Percentiles rank a stretch among this genome's conserved stretches.
phyloP scores from a whole-genome alignment of 2,113 vertebrate species.

The human region DNA sequence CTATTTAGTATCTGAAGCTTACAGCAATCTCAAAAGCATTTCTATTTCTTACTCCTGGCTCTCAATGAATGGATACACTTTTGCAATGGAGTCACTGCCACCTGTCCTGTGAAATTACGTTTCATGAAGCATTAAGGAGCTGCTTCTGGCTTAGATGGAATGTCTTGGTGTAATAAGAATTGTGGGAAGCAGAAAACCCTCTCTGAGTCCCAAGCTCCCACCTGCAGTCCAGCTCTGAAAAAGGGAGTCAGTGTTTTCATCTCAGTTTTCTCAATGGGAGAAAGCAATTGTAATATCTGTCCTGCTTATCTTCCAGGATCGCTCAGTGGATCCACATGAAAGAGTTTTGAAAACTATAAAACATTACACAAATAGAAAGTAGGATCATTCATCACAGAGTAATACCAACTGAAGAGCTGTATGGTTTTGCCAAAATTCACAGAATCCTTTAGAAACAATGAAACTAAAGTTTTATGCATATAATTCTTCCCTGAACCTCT shows the following conservation, averaged over 20 bases:
- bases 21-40: background rate
- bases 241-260: background rate
- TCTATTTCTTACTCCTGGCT: background rate
- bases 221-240: background rate
- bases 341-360: background rate
- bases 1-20: background rate
- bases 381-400: background rate
- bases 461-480: background rate
- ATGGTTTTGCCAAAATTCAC: background rate
- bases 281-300: accelerated
- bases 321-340: background rate
- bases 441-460: background rate
- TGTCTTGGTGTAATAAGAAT: background rate
- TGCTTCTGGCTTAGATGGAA: background rate
- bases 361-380: background rate
- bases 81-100: background rate
- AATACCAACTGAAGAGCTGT: background rate
- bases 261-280: background rate
- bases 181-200: background rate
- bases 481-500: background rate
- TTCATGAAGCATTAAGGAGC: background rate
- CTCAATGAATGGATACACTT: background rate
- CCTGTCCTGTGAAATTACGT: background rate
- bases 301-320: background rate
- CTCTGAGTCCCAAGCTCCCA: background rate